phyloP scores from a whole-genome alignment of 1,140 invertebrate species.

The Nebria ingens region DNA sequence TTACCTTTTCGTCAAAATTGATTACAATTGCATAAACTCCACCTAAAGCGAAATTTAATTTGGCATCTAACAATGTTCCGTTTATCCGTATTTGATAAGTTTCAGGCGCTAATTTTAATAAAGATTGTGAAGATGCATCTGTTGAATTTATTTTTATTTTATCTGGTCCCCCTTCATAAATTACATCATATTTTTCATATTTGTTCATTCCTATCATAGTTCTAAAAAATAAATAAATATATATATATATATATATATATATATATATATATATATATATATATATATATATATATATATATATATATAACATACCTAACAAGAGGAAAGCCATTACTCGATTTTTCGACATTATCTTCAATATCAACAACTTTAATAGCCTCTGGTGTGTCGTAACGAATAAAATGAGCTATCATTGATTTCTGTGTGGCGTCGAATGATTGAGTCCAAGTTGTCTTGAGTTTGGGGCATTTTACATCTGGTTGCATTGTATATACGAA shows the following conservation, averaged over 20 bases:
- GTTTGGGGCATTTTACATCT: neutral
- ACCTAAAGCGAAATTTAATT: slow-evolving; percentile 17
- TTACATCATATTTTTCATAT: neutral
- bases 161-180: neutral
- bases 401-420: neutral
- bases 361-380: slow-evolving; percentile 15
- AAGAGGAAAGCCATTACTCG: slow-evolving; percentile 33
- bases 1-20: slow-evolving; percentile 12
- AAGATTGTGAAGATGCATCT: neutral
- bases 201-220: neutral
- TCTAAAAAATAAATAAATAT: slow-evolving; percentile 12
- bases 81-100: neutral
- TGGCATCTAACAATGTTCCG: neutral
- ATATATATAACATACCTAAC: slow-evolving; percentile 28
- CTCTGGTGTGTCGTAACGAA: neutral
- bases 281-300: neutral
- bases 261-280: no score
- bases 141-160: no score
- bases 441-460: neutral
- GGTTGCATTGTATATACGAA: neutral
- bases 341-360: slow-evolving; percentile 32
- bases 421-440: neutral
- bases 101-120: neutral
- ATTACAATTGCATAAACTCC: slow-evolving; percentile 24
- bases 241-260: slow-evolving; percentile 5